phyloP scores from a whole-genome alignment of 2,113 vertebrate genomes.

The Chaenogobius annularis region DNA sequence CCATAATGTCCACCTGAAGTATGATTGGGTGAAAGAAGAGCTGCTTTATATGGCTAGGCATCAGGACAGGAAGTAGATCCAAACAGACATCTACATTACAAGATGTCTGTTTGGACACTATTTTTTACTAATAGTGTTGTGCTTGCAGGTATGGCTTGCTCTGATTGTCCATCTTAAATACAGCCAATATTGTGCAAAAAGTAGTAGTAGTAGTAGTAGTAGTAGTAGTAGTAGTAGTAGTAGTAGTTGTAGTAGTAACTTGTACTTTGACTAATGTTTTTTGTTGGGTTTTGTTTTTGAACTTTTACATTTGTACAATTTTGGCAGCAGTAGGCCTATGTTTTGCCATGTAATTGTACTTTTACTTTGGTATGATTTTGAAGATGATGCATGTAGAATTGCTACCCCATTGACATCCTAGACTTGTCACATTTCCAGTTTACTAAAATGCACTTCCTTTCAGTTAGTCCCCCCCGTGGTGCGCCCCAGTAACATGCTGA shows the following conservation, averaged over 20 bases:
- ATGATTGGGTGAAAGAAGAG: slow-evolving; percentile 30
- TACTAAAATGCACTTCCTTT: neutral
- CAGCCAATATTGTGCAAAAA: too few relatives aligned
- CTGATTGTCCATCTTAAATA: too few relatives aligned
- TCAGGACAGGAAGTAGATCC: slow-evolving; percentile 78
- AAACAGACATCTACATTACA: neutral
- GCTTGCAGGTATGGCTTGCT: slow-evolving; percentile 79
- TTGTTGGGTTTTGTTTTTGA: too few relatives aligned
- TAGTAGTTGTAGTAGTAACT: too few relatives aligned
- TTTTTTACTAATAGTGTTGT: slow-evolving; percentile 1
- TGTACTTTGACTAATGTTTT: too few relatives aligned
- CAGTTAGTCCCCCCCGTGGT: slow-evolving; percentile 21
- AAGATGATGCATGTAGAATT: too few relatives aligned
- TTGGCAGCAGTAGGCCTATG: too few relatives aligned
- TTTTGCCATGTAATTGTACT: too few relatives aligned
- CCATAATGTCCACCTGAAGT: slow-evolving; percentile 78
- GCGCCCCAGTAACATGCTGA: slow-evolving; percentile 77
- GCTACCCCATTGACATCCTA: neutral
- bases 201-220: too few relatives aligned
- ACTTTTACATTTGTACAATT: too few relatives aligned
- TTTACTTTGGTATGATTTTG: too few relatives aligned
- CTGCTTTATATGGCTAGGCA: slow-evolving; percentile 82
- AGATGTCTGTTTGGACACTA: neutral
- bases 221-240: too few relatives aligned
- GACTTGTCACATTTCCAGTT: neutral